A percentile compares a stretch with the other conserved stretches of the same genome.
Evolutionary conservation across 2,888 invertebrate genomes (phyloP).

Genomic region (Drosophila gaucha): DNA sequence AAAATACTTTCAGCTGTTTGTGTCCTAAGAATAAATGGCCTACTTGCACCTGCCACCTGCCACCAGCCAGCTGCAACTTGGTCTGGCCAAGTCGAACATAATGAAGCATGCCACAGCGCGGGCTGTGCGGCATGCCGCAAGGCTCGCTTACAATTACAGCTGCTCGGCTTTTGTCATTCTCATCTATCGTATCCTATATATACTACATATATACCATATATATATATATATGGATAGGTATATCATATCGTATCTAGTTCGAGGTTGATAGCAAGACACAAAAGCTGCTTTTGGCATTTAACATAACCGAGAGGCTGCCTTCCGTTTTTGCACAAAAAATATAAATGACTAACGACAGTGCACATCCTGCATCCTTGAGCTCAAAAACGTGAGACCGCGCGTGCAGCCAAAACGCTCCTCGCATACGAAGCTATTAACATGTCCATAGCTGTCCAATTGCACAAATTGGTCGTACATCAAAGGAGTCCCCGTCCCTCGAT

Average conservation of each 20-base stretch:
- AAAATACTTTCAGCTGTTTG: conserved; percentile 25
- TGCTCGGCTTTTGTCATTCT: conserved; percentile 10
- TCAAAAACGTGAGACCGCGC: conserved; percentile 53
- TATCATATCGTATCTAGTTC: conserved; percentile 32
- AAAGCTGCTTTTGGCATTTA: conserved; percentile 43
- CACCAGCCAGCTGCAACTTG: conserved; percentile 45
- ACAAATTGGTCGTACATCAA: conserved; percentile 59
- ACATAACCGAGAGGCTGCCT: conserved; percentile 9
- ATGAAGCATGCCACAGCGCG: conserved; percentile 19
- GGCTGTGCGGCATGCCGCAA: conserved; percentile 5
- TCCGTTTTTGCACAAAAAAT: conserved; percentile 14
- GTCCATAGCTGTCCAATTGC: conserved; percentile 58
- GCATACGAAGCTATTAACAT: conserved; percentile 65
- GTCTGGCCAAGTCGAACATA: conserved; percentile 36
- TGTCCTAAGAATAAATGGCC: conserved; percentile 63
- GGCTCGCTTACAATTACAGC: conserved; percentile 24
- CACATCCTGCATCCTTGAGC: conserved; percentile 76
- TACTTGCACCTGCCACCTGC: conserved; percentile 54
- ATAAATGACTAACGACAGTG: conserved; percentile 58
- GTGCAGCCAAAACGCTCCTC: conserved; percentile 3
- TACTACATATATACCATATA: neutral
- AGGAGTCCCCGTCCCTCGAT: neutral
- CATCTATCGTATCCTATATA: conserved; percentile 14
- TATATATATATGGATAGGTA: neutral
- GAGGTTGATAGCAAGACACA: conserved; percentile 47